These are phyloP conservation scores for Erythrocebus patas DNA, from an alignment of 2,113 vertebrate species.

Conservation along the genomic window DNA sequence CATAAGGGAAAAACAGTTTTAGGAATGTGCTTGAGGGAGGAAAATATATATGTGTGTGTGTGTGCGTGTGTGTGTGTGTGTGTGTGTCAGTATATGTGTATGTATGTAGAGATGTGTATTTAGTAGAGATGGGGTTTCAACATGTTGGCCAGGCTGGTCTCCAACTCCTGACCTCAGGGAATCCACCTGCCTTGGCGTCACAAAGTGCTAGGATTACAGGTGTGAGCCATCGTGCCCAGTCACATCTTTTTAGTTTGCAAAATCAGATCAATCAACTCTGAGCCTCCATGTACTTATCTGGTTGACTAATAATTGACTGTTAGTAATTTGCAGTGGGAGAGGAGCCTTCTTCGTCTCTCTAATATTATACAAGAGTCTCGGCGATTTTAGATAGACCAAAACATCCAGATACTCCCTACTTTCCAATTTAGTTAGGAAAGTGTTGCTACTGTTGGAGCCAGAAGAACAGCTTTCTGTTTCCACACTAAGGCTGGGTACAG, in stretches of 20 bases:
- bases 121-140: too few species aligned
- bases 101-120: too few species aligned
- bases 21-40: background rate
- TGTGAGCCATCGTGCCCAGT: too few species aligned
- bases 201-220: too few species aligned
- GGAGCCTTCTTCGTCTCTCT: background rate
- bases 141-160: too few species aligned
- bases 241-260: slow-evolving; percentile 7
- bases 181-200: too few species aligned
- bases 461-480: background rate
- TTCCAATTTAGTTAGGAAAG: background rate
- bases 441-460: background rate
- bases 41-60: background rate
- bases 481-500: background rate
- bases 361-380: background rate
- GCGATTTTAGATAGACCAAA: background rate
- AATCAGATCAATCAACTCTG: background rate
- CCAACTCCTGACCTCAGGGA: too few species aligned
- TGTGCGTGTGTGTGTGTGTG: too few species aligned
- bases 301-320: background rate
- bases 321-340: background rate
- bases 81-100: too few species aligned
- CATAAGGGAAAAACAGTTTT: background rate
- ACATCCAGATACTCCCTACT: background rate
- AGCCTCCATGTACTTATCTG: background rate